phyloP scores from a whole-genome alignment of 1,140 invertebrate genomes.

The Aphaenogaster ashmeadi region DNA sequence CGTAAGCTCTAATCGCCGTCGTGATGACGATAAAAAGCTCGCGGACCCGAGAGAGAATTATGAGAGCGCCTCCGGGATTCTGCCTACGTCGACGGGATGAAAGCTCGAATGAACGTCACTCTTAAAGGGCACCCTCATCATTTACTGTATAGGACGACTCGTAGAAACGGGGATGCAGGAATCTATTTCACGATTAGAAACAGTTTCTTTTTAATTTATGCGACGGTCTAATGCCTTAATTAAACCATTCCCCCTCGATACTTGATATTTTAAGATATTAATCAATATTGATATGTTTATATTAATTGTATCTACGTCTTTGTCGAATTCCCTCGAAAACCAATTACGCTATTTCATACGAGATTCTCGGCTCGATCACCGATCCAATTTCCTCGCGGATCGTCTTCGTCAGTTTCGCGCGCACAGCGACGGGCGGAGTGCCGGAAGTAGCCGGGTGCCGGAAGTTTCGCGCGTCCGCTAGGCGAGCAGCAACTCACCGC shows the following conservation, averaged over 20 bases:
- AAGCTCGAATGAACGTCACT: constrained; percentile 61
- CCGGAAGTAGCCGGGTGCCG: constrained; percentile 45
- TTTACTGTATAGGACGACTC: not conserved
- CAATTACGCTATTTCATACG: not conserved
- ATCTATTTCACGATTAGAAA: not conserved
- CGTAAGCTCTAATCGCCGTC: constrained; percentile 59
- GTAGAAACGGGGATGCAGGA: not conserved
- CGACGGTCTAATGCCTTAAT: not conserved
- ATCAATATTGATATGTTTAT: constrained; percentile 10
- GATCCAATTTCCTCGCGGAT: constrained; percentile 28
- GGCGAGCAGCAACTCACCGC: constrained; percentile 90
- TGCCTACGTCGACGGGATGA: constrained; percentile 59
- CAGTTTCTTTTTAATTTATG: not conserved
- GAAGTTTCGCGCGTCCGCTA: constrained; percentile 79
- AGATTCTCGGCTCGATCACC: not conserved
- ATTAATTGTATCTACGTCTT: not conserved
- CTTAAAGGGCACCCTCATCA: constrained; percentile 1
- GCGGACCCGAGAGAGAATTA: constrained; percentile 11
- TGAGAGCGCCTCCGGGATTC: not conserved
- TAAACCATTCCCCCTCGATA: not conserved
- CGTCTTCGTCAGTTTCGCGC: constrained; percentile 71
- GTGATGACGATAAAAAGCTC: constrained; percentile 47
- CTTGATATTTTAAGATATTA: not conserved
- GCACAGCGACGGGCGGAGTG: not conserved
- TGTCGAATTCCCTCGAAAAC: not conserved